Percentiles rank a stretch among this genome's conserved stretches.
phyloP scores from a whole-genome alignment of 2,797 vertebrate species.

The Myotis findleyi region DNA sequence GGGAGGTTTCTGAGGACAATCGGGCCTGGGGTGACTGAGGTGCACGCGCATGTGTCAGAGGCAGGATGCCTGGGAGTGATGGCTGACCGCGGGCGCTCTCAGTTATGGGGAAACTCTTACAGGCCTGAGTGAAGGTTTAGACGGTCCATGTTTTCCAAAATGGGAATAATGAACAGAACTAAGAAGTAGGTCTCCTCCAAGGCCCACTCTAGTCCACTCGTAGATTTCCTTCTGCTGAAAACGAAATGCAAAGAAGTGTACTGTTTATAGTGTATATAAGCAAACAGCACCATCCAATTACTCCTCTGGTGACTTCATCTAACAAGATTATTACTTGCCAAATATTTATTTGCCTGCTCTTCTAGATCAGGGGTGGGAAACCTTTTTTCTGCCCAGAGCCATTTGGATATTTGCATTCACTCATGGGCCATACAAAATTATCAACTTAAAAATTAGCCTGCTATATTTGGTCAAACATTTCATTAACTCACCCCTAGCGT shows the following conservation, averaged over 20 bases:
- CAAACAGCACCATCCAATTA: not conserved
- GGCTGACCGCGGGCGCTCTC: not conserved
- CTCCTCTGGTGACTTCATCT: not conserved
- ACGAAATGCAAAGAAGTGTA: not conserved
- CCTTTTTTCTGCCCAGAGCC: too few species aligned
- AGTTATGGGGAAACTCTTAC: not conserved
- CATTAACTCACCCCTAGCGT: too few species aligned
- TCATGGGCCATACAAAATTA: too few species aligned
- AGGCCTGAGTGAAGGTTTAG: not conserved
- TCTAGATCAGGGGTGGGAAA: not conserved
- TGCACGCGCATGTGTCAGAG: not conserved
- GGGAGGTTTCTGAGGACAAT: not conserved
- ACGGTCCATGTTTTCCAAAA: not conserved
- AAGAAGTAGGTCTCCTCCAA: not conserved
- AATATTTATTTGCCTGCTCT: not conserved
- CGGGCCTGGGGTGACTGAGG: not conserved
- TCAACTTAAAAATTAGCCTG: too few species aligned
- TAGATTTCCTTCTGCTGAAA: not conserved
- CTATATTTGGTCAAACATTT: too few species aligned
- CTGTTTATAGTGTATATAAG: not conserved
- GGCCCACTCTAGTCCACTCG: not conserved
- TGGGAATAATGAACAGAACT: not conserved
- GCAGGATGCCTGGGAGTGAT: not conserved
- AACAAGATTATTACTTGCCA: not conserved
- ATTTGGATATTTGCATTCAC: too few species aligned